Conservation (phyloP, 2,797 vertebrate genomes). For the Aphelocoma californica region DNA sequence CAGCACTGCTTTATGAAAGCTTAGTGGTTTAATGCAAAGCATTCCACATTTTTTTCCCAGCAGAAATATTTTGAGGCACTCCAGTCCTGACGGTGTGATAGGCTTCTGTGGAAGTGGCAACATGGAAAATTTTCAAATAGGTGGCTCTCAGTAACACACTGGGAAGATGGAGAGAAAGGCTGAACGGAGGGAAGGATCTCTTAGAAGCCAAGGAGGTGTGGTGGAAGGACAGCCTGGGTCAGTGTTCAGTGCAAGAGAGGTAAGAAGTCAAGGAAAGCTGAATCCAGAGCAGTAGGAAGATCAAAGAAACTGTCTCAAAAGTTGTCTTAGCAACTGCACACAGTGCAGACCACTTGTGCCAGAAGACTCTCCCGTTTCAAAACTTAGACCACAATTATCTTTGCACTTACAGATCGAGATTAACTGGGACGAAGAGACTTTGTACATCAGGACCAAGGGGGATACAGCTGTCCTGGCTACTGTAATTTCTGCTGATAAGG, state of each 20-base stretch:
- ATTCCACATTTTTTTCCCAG: not conserved
- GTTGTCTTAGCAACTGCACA: not conserved
- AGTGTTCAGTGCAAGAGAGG: not conserved
- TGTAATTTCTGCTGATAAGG: not conserved
- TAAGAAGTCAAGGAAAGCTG: not conserved
- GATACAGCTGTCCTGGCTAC: not conserved
- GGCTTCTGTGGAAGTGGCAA: not conserved
- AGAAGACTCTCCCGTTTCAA: too few species aligned
- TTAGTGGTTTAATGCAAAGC: not conserved
- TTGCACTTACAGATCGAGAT: rapidly evolving
- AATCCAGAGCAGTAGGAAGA: not conserved
- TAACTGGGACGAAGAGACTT: not conserved
- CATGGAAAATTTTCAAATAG: not conserved
- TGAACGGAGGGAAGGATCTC: not conserved
- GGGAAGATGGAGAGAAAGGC: not conserved
- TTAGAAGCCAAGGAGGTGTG: not conserved
- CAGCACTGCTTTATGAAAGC: not conserved
- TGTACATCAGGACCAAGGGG: not conserved
- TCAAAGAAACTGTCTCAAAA: not conserved
- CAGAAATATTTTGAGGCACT: not conserved
- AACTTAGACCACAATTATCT: not conserved
- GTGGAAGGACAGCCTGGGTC: not conserved
- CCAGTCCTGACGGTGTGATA: not conserved
- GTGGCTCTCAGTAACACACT: not conserved
- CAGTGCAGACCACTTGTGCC: rapidly evolving